These are phyloP conservation scores for Columba guinea DNA, from an alignment of 2,797 vertebrate species.

Conservation along the genomic window DNA sequence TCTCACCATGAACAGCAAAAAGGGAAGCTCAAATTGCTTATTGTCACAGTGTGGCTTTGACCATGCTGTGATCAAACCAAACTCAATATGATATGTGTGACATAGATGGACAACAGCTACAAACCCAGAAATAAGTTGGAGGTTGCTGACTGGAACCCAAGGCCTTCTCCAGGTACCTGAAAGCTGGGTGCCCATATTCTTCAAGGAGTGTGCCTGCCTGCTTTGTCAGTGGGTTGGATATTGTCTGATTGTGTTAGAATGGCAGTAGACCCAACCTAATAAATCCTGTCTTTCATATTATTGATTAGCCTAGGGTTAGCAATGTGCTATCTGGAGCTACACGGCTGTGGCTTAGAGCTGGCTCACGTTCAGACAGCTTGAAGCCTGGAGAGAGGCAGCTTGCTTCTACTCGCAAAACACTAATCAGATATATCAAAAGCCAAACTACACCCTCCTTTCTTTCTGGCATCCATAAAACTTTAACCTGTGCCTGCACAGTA, in stretches of 20 bases:
- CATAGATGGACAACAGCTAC: neutral
- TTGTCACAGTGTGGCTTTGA: neutral
- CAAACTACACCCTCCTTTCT: neutral
- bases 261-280: neutral
- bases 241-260: neutral
- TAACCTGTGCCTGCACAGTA: neutral
- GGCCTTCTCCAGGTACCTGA: neutral
- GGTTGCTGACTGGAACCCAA: neutral
- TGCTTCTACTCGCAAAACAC: neutral
- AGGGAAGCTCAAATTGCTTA: neutral
- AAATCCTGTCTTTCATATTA: neutral
- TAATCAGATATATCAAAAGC: neutral
- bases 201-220: neutral
- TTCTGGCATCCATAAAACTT: neutral
- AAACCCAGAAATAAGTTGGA: neutral
- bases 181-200: neutral
- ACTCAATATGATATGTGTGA: neutral
- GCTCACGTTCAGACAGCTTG: neutral
- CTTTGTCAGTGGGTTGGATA: rapidly evolving
- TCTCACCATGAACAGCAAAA: neutral
- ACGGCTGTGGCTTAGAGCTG: neutral
- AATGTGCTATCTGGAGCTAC: neutral
- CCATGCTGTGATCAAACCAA: neutral
- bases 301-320: neutral
- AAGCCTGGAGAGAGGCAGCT: neutral